Evolutionary conservation across 2,797 vertebrate genomes (phyloP).

Genomic region (Peromyscus attwateri): DNA sequence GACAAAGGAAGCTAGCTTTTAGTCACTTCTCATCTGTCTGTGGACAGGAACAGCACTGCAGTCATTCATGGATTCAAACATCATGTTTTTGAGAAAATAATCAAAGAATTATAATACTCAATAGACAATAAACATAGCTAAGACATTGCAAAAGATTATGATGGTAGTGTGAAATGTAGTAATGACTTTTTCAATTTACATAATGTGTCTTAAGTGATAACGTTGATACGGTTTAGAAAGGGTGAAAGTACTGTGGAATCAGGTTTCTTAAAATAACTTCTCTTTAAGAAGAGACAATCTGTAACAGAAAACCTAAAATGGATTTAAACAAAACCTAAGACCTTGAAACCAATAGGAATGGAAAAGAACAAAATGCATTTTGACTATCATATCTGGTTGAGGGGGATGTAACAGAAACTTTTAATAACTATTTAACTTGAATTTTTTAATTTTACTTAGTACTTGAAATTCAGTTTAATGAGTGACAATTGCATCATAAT

Average conservation of each 20-base stretch:
- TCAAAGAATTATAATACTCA: neutral
- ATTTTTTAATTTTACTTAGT: neutral
- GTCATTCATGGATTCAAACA: neutral
- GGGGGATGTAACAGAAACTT: neutral
- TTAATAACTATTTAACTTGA: neutral
- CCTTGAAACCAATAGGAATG: neutral
- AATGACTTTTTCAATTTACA: conserved; percentile 36
- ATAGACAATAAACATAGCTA: conserved; percentile 11
- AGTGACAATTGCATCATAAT: neutral
- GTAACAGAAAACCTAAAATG: neutral
- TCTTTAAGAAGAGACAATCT: neutral
- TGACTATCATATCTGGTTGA: neutral
- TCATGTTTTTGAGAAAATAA: conserved; percentile 17
- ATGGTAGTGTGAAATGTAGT: neutral
- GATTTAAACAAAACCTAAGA: conserved; percentile 41
- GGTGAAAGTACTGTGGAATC: neutral
- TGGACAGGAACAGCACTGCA: conserved; percentile 1
- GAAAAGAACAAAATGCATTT: conserved; percentile 18
- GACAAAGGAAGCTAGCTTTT: conserved; percentile 25
- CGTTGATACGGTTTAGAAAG: conserved; percentile 2
- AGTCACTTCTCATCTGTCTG: neutral
- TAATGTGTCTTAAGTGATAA: conserved; percentile 14
- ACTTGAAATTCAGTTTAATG: conserved; percentile 25
- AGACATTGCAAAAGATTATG: conserved; percentile 20
- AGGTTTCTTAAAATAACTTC: neutral